Conservation (phyloP, 1,140 invertebrate genomes). For the Neodiprion pinetum region DNA sequence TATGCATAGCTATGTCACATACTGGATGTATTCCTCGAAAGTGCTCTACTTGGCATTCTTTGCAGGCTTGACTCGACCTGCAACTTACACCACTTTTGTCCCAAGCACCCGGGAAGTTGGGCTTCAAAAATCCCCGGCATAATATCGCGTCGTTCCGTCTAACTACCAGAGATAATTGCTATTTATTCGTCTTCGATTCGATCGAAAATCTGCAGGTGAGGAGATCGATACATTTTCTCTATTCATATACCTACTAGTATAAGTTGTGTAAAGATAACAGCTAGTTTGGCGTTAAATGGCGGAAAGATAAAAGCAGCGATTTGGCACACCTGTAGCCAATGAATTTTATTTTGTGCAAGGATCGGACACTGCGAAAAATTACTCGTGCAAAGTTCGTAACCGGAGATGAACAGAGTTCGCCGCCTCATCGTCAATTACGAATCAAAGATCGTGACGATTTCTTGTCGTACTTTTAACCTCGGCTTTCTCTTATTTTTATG, state of each 20-base stretch:
- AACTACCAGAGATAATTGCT: not conserved
- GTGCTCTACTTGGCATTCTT: conserved; percentile 3
- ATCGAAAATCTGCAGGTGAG: not conserved
- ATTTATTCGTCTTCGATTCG: not conserved
- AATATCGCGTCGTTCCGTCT: not conserved
- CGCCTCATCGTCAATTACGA: not conserved
- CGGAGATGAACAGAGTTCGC: too few species aligned
- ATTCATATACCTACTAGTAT: not conserved
- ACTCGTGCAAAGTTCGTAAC: not conserved
- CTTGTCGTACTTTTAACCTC: too few species aligned
- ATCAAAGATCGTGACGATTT: not conserved
- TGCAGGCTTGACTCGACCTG: not conserved
- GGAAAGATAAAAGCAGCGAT: not conserved
- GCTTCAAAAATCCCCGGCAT: not conserved
- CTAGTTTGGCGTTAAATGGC: not conserved
- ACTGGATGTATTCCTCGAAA: not conserved
- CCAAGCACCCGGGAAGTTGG: not conserved
- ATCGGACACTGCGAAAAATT: not conserved
- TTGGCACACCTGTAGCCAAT: not conserved
- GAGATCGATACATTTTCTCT: not conserved
- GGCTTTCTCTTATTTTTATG: not conserved
- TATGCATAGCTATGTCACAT: not conserved
- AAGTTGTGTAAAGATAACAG: not conserved
- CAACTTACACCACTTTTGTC: not conserved
- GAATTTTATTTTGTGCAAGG: not conserved